Base-by-base conservation (phyloP, 1,140 invertebrate genomes). In the Cardiocondyla obscurior region DNA sequence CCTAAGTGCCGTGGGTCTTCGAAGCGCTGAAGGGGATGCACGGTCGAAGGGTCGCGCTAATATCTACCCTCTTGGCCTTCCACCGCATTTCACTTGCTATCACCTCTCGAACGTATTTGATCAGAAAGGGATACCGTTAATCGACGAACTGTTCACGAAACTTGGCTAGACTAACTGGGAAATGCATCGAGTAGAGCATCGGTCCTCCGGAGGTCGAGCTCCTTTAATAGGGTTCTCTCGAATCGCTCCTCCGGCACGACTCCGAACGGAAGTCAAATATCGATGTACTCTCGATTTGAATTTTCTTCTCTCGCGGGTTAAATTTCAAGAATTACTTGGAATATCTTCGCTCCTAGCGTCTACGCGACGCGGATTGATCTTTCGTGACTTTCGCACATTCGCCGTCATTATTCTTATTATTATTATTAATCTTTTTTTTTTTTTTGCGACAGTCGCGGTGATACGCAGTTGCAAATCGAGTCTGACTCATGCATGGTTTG, bases 131-230 rank as follows among this genome's bases (percentile, higher is more conserved):
- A 28, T 33, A 55, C 22, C 62, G 49, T 67, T 79, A 79, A 79
- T 79, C 74, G 62, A 51, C 74, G 44, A 79, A 65, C 62, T 69
- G 62, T 79, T 79, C 74, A 16, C 46, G 74, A 69, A 79, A 69
- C 49, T 77, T 28, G 30, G 14, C 10, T 62, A 53, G n/a, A 36
- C 16, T 67, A 79, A 79, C 62, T 69, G 46, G 46, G 44, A 69
- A 42, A 67, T 79, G 22, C 46, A 69, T 25, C 33, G 25, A 79
- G 46, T n/a, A 77, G 74, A 1, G 19, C 53, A 51, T 62, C 60
- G 14, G 19, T 39, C 74, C 49, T 67, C 44, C 42, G 44, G 39
- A 46, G n/a, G 19, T 65, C 60, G 46, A 16, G n/a, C 57, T 53
- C 8, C 22, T 8, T 67, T 22, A 44, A 62, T 62, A 2, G 14